Conservation (phyloP, 2,113 vertebrate genomes). For the Trogon melanurus region DNA sequence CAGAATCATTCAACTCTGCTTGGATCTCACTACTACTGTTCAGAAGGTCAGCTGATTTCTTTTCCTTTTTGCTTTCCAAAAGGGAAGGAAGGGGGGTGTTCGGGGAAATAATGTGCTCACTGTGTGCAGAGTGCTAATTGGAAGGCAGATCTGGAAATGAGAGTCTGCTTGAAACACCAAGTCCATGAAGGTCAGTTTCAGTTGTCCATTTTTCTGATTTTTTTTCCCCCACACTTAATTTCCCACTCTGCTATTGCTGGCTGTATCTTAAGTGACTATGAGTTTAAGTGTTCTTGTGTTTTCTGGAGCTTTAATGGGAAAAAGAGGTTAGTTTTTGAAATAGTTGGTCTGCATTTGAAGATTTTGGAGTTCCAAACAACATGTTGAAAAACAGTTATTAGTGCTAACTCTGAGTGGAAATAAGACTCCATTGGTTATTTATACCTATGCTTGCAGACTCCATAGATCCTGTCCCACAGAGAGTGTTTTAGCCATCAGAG, state of each 20-base stretch:
- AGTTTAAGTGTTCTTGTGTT: background rate
- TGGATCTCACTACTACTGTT: conserved; percentile 96
- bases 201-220: background rate
- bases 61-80: conserved; percentile 8
- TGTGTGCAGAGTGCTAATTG: background rate
- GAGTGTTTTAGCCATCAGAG: background rate
- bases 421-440: background rate
- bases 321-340: background rate
- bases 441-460: background rate
- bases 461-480: background rate
- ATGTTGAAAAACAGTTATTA: background rate
- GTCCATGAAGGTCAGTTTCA: background rate
- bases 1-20: conserved; percentile 97
- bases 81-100: background rate
- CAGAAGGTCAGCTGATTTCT: conserved; percentile 88
- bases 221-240: accelerated
- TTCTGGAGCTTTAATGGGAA: background rate
- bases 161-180: background rate
- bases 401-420: background rate
- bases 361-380: background rate
- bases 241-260: background rate
- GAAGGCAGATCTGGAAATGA: background rate
- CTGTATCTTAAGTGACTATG: background rate
- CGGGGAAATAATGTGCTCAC: background rate
- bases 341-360: background rate